phyloP scores from a whole-genome alignment of 2,888 invertebrate genomes.

The Adela reaumurella region DNA sequence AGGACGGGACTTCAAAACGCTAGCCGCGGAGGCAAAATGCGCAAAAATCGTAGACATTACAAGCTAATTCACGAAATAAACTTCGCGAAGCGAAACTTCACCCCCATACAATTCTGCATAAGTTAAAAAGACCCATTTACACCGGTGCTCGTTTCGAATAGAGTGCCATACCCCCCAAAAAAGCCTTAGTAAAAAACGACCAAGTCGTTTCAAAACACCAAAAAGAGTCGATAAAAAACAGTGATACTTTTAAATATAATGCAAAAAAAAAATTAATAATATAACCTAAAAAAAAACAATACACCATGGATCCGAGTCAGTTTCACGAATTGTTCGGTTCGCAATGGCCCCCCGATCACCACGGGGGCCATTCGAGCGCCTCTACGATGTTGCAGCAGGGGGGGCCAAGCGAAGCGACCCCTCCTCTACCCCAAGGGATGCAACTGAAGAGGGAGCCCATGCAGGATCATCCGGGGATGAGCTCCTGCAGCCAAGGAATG shows the following conservation, averaged over 20 bases:
- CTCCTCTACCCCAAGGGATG: constrained; percentile 29
- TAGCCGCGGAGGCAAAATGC: constrained; percentile 51
- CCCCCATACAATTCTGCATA: constrained; percentile 19
- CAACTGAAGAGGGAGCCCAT: constrained; percentile 41
- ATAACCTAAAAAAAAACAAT: constrained; percentile 15
- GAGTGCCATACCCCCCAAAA: too few species aligned
- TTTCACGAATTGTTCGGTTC: constrained; percentile 50
- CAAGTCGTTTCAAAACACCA: constrained; percentile 32
- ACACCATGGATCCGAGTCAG: constrained; percentile 42
- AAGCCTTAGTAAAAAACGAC: constrained; percentile 23
- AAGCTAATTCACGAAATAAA: constrained; percentile 49
- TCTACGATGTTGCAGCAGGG: constrained; percentile 39
- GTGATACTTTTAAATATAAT: constrained; percentile 8
- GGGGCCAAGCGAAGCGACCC: constrained; percentile 15
- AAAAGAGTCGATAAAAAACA: constrained; percentile 27
- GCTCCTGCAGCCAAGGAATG: constrained; percentile 31
- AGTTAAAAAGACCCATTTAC: not conserved
- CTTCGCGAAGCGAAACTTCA: constrained; percentile 48
- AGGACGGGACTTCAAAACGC: constrained; percentile 25
- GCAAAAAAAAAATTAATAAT: constrained; percentile 12
- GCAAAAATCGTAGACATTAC: constrained; percentile 46
- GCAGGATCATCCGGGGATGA: constrained; percentile 24
- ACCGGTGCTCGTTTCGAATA: too few species aligned
- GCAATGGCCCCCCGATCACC: constrained; percentile 51
- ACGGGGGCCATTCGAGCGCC: constrained; percentile 44